A percentile compares a stretch with the other conserved stretches of the same genome.
These are phyloP conservation scores for Tyria jacobaeae DNA, from an alignment of 2,888 invertebrate species.

Conservation along the genomic window DNA sequence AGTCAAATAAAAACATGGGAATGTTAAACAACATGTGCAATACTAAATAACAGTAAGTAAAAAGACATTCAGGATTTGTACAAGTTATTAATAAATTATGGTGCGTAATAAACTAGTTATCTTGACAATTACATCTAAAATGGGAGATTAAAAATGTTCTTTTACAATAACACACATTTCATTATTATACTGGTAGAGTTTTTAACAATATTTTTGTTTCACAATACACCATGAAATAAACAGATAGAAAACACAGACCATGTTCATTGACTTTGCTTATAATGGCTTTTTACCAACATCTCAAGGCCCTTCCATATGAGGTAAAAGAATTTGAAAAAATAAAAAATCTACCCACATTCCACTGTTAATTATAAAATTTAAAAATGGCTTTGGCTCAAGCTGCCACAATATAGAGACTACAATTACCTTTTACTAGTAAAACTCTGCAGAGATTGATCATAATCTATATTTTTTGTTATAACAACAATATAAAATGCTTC, in stretches of 20 bases:
- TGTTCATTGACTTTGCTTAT: not conserved
- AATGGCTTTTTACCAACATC: not conserved
- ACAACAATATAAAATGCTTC: too few species aligned
- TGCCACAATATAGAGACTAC: not conserved
- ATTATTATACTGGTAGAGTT: not conserved
- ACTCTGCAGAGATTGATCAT: too few species aligned
- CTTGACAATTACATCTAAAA: not conserved
- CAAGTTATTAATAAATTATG: not conserved
- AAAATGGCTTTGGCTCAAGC: not conserved
- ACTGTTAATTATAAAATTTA: not conserved
- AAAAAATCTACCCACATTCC: not conserved
- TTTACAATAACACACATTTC: constrained; percentile 1
- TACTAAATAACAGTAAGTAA: too few species aligned
- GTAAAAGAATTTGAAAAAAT: not conserved
- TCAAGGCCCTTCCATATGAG: not conserved
- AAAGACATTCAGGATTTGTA: not conserved
- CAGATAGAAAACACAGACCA: not conserved
- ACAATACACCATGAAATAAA: not conserved
- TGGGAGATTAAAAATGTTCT: not conserved
- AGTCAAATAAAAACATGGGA: not conserved
- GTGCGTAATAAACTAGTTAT: not conserved
- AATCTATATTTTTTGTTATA: too few species aligned
- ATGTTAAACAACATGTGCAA: too few species aligned
- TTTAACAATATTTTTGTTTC: not conserved
- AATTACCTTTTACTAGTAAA: not conserved